Base-by-base conservation (phyloP, 1,140 invertebrate genomes). In the Hestina assimilis region DNA sequence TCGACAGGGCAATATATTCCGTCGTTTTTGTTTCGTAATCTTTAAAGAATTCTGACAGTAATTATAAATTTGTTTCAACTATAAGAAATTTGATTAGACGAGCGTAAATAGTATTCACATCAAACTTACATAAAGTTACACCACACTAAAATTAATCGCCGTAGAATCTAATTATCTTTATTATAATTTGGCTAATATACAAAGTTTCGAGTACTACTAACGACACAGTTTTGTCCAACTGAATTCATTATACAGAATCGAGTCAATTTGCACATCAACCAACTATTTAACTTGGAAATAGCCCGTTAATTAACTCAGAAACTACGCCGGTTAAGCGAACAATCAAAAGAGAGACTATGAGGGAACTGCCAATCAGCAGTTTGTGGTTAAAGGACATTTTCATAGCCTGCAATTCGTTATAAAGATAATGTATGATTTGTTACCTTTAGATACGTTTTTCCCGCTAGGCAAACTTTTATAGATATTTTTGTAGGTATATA, bases 261-360 rank as follows among this genome's bases (percentile, higher is more conserved):
- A 46, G 58, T 50, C 55, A 67, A 67, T 67, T 67, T 67, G 50
- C 57, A 57, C 56, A 67, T 63, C 65, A 45, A 61, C 55, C 53
- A 63, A 67, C 65, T 67, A 63, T 67, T 67, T 63, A 63, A 67
- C 57, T 67, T 62, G 28, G 56, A 63, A 67, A 67, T 67, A 57
- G 56, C 24, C 43, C 46, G 50, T 61, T 67, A 63, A 67, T 67
- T 67, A 67, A 67, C 57, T 63, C 31, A 14, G 9, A 47, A 56
- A 59, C 52, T 59, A 59, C 26, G 29, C 46, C 41, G 51, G 53
- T 51, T 62, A 50, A 35, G 50, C 31, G 46, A 62, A 62, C 52
- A 56, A 51, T 61, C 46, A 53, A 50, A 53, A 60, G 50, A 42
- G 42, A 31, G 46, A 46, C 35, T 58, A 51, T 48, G 38, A 60